Conservation (phyloP, 64 coral and sea anemone genomes). For the Astreopora myriophthalma region DNA sequence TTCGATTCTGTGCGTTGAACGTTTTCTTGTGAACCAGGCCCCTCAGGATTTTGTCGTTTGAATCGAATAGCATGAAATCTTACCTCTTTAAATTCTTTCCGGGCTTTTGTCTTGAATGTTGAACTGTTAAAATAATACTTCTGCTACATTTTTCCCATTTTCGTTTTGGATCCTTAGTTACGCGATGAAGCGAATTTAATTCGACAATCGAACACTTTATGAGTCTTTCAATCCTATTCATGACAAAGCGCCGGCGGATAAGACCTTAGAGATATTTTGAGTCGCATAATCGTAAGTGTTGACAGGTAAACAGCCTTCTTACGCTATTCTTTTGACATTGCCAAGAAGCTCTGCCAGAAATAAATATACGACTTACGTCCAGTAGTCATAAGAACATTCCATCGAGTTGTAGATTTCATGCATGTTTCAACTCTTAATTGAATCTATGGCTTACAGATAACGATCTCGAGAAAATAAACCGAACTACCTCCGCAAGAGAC, state of each 20-base stretch:
- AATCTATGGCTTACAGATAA: background rate
- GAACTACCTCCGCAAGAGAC: background rate
- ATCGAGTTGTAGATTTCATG: background rate
- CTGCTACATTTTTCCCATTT: background rate
- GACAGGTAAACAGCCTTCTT: background rate
- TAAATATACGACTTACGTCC: background rate
- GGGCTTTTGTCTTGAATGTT: too few relatives aligned
- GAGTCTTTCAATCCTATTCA: background rate
- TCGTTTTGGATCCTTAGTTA: constrained; percentile 18
- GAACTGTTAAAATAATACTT: background rate
- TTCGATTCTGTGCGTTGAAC: too few relatives aligned
- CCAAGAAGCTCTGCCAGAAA: background rate
- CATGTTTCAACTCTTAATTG: constrained; percentile 13
- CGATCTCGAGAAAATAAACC: background rate
- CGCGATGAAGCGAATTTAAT: constrained; percentile 11
- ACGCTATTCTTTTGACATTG: background rate
- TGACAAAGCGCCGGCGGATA: background rate
- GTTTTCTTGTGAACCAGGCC: too few relatives aligned
- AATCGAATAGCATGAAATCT: too few relatives aligned
- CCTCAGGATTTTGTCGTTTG: too few relatives aligned
- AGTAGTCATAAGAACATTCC: background rate
- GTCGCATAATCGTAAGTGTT: background rate
- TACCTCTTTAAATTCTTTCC: too few relatives aligned
- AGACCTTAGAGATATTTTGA: background rate
- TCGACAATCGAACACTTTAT: background rate